Base-by-base conservation (phyloP, 1,140 invertebrate species). In the Dendrolimus punctatus region DNA sequence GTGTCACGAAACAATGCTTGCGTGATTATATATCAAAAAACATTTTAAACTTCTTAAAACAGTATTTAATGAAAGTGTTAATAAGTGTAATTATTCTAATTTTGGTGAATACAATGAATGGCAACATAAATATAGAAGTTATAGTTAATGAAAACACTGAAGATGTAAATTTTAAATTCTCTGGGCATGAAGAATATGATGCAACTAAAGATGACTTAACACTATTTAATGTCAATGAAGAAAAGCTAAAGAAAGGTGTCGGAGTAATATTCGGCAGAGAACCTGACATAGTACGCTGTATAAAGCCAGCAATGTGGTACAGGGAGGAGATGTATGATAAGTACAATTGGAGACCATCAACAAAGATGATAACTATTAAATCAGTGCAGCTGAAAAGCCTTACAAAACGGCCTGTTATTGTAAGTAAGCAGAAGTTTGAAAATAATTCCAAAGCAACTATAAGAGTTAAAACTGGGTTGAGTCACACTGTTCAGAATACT, bases 381-480 rank as follows among this genome's bases (percentile, higher is more conserved):
- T 76, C 71, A 5, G 72, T 60, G 5, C 62, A n/a, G 54, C n/a
- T 80, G 10, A 73, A 64, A 42, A 49, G 41, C 23, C 57, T 69
- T 6, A 61, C 49, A 2, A 64, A 62, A 6, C 60, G 69, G 36
- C 68, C 72, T 0, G 57, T 72, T 0, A 49, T 70, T 40, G 59
- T 84, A 4, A 46, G 70, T 9, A 62, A 72, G 4, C 73, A 84
- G 6, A 69, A 79, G 38, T 84, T 80, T 8, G 68, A 77, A n/a
- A 84, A 84, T 45, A 39, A 46, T 8, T 77, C 71, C 5, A 74
- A 72, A 46, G 62, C 61, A 39, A 67, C 71, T 0, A 70, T 77
- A 9, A 84, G 79, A 72, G 71, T 80, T 0, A 80, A 79, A n/a
- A 74, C 79, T 2, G 76, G 73, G 0, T 70, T 82, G 39, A 76